phyloP scores from a whole-genome alignment of 2,797 vertebrate genomes.

The Miichthys miiuy region DNA sequence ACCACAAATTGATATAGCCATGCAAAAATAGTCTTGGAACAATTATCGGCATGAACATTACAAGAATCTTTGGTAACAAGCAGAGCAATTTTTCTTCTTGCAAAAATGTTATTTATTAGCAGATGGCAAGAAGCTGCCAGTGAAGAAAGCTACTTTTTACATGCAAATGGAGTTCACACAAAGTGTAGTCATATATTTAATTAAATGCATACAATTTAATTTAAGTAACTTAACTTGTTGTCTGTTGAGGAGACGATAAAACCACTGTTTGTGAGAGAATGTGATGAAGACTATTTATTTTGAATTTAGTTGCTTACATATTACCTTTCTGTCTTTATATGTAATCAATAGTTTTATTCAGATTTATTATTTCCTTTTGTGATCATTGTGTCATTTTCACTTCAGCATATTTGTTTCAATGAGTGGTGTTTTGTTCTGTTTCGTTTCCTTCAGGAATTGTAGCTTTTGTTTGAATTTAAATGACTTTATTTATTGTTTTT shows the following conservation, averaged over 20 bases:
- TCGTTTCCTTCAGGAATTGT: constrained; percentile 34
- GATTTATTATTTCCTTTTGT: constrained; percentile 14
- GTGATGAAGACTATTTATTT: not conserved
- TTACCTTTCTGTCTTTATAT: constrained; percentile 25
- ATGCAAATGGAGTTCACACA: not conserved
- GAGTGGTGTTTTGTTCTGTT: constrained; percentile 10
- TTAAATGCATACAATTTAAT: not conserved
- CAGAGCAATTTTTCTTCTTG: not conserved
- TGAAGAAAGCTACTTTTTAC: constrained; percentile 4
- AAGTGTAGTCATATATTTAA: constrained; percentile 2
- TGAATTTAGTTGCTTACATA: not conserved
- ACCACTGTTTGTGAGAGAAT: constrained; percentile 12
- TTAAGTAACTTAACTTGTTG: constrained; percentile 7
- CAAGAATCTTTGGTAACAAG: not conserved
- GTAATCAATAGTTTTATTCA: constrained; percentile 25
- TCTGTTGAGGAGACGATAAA: not conserved
- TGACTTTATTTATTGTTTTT: constrained; percentile 57
- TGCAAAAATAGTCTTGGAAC: constrained; percentile 9
- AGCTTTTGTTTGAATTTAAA: constrained; percentile 46
- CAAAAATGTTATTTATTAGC: not conserved
- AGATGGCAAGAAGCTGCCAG: constrained; percentile 1
- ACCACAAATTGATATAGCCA: constrained; percentile 16
- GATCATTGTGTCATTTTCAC: constrained; percentile 22
- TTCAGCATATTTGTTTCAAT: constrained; percentile 24
- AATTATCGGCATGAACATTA: not conserved